Percentiles rank a stretch among this genome's conserved stretches.
Conservation (phyloP, 2,113 vertebrate genomes). For the Phalacrocorax brasilianus region DNA sequence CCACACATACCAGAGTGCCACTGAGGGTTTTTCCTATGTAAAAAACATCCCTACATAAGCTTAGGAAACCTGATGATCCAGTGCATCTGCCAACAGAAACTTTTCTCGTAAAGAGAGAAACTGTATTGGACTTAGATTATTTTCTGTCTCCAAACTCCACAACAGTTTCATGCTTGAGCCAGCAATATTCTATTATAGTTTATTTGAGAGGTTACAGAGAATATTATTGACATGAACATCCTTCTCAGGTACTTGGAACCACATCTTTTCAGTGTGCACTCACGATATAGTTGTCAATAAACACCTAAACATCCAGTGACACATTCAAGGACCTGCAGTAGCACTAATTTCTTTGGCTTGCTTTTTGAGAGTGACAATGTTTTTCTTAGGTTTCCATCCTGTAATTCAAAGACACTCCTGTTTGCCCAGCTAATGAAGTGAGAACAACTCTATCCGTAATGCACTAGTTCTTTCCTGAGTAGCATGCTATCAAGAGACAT, state of each 20-base stretch:
- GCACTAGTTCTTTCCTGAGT: not conserved
- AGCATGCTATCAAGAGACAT: not conserved
- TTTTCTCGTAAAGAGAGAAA: not conserved
- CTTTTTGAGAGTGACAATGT: not conserved
- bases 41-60: not conserved
- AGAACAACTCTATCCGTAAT: not conserved
- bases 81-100: not conserved
- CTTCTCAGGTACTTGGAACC: not conserved
- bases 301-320: not conserved
- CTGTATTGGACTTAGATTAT: not conserved
- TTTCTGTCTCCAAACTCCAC: not conserved
- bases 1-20: not conserved
- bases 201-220: slow-evolving; percentile 8
- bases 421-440: slow-evolving; percentile 29
- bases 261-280: not conserved
- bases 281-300: not conserved
- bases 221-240: not conserved
- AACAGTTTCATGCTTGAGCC: not conserved
- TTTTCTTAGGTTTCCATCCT: slow-evolving; percentile 7
- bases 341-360: not conserved
- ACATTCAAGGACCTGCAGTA: not conserved
- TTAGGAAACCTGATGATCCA: not conserved
- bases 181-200: not conserved
- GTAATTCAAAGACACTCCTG: not conserved
- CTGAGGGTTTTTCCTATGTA: not conserved